Conservation (phyloP, 2,113 vertebrate species). For the Macrotis lagotis region DNA sequence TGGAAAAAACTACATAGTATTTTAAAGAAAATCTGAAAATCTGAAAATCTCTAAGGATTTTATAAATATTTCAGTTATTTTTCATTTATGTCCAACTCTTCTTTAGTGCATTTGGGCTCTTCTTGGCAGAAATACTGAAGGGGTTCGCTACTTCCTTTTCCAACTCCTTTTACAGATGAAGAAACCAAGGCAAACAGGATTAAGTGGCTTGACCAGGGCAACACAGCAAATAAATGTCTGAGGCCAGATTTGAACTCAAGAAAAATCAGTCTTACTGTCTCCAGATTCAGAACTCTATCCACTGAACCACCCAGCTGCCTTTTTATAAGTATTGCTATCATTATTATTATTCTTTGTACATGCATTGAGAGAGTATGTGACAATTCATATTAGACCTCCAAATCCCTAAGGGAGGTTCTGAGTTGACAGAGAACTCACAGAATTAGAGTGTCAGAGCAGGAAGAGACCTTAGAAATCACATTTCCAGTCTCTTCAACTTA, state of each 20-base stretch:
- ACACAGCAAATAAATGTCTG: neutral
- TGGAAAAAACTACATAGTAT: neutral
- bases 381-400: neutral
- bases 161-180: neutral
- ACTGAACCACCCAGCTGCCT: neutral
- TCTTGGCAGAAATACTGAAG: neutral
- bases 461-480: neutral
- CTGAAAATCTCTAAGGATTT: neutral
- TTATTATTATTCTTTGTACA: neutral
- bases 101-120: neutral
- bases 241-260: neutral
- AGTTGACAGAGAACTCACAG: neutral
- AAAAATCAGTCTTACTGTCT: neutral
- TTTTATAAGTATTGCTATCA: neutral
- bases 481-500: neutral
- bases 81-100: neutral
- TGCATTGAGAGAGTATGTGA: neutral
- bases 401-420: neutral
- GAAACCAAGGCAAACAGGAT: neutral
- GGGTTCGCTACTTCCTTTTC: neutral
- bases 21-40: too few species aligned
- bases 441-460: neutral
- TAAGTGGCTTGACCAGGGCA: neutral
- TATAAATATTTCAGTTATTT: neutral
- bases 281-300: neutral